Evolutionary conservation across 2,888 invertebrate genomes (phyloP).

Genomic region (Nysson spinosus): DNA sequence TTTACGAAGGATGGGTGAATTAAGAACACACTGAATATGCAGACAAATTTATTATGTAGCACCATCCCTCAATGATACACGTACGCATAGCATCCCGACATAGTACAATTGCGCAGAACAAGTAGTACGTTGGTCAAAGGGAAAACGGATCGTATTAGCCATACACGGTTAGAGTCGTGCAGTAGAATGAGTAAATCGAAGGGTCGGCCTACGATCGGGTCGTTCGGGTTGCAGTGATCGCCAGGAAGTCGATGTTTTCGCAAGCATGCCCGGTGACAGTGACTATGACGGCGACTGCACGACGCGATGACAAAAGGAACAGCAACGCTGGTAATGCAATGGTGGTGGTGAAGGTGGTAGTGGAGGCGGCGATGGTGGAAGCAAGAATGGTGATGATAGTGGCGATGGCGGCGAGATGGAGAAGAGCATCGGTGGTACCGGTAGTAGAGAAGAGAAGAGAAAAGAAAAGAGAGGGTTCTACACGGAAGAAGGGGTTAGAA

Average conservation of each 20-base stretch:
- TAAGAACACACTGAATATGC: no score
- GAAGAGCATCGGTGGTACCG: not conserved
- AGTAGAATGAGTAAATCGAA: not conserved
- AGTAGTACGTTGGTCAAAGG: no score
- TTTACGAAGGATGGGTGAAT: no score
- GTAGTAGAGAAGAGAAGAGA: conserved; percentile 1
- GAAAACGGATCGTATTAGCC: no score
- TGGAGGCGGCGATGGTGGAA: not conserved
- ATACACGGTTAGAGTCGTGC: no score
- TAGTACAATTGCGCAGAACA: no score
- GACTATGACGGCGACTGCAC: conserved; percentile 27
- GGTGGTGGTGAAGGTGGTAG: conserved; percentile 7
- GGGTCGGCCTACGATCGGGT: conserved; percentile 5
- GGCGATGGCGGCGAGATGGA: not conserved
- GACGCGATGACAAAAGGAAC: conserved; percentile 8
- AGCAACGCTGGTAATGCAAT: not conserved
- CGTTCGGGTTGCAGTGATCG: conserved; percentile 5
- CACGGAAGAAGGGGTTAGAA: conserved; percentile 8
- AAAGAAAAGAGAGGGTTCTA: not conserved
- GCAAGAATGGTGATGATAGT: not conserved
- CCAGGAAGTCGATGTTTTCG: conserved; percentile 49
- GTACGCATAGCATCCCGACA: no score
- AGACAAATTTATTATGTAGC: no score
- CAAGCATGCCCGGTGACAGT: conserved; percentile 30
- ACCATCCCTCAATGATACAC: no score